These are phyloP conservation scores for Opisthograptis luteolata DNA, from an alignment of 2,888 invertebrate genomes.

Conservation along the genomic window DNA sequence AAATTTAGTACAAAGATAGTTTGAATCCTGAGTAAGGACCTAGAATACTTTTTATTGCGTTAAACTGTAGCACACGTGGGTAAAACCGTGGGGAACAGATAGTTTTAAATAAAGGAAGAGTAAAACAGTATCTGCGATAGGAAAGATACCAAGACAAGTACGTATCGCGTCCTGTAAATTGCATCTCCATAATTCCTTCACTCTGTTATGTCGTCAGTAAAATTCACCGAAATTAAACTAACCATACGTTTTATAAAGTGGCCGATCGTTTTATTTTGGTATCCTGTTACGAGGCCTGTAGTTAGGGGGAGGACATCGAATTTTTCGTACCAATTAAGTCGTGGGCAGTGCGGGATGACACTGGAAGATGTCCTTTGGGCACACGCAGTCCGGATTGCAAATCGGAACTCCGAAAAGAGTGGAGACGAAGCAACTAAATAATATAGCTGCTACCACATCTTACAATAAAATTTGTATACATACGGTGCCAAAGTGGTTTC, in stretches of 20 bases:
- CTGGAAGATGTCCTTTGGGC: conserved; percentile 60
- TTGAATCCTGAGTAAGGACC: too few relatives aligned
- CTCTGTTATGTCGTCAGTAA: conserved; percentile 29
- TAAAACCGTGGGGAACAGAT: too few relatives aligned
- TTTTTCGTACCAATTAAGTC: conserved; percentile 63
- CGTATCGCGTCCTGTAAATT: conserved; percentile 17
- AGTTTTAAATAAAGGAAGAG: too few relatives aligned
- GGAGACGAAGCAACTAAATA: conserved; percentile 39
- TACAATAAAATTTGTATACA: too few relatives aligned
- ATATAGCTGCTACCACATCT: too few relatives aligned
- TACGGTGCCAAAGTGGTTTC: too few relatives aligned
- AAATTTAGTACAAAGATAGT: too few relatives aligned
- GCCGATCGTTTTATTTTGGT: conserved; percentile 54
- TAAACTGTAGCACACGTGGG: too few relatives aligned
- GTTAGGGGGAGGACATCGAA: conserved; percentile 55
- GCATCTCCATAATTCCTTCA: conserved; percentile 9
- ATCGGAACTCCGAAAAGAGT: conserved; percentile 42
- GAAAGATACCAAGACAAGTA: not conserved
- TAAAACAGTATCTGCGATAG: too few relatives aligned
- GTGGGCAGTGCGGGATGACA: conserved; percentile 54
- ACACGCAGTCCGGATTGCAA: conserved; percentile 51
- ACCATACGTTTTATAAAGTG: conserved; percentile 38
- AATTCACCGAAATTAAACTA: conserved; percentile 36
- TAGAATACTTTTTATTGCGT: too few relatives aligned
- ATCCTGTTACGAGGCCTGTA: conserved; percentile 58